These are phyloP conservation scores for Parazoanthus swiftii DNA, from an alignment of 92 coral and sea anemone species.

Conservation along the genomic window DNA sequence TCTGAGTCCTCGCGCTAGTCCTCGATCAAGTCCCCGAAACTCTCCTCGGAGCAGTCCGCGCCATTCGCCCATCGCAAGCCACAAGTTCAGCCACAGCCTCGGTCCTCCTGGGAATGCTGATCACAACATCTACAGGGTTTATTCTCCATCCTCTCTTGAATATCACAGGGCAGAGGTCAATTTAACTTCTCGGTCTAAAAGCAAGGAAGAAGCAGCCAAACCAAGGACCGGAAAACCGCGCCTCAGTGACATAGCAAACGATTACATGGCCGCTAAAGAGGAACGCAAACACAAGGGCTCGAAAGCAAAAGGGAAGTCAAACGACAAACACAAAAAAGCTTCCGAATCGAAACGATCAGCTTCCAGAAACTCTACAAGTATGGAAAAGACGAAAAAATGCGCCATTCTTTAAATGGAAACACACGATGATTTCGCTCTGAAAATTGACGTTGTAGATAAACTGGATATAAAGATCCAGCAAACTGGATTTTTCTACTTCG, in stretches of 20 bases:
- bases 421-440: not conserved
- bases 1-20: conserved; percentile 25
- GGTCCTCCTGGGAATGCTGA: conserved; percentile 14
- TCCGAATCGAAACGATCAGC: not conserved
- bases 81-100: conserved; percentile 8
- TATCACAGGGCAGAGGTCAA: conserved; percentile 1
- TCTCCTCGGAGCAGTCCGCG: conserved; percentile 31
- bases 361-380: not conserved
- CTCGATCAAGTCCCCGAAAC: conserved; percentile 28
- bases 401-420: conserved; percentile 11
- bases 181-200: conserved; percentile 1
- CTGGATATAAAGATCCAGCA: not conserved
- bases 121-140: not conserved
- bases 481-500: not conserved
- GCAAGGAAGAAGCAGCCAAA: not conserved
- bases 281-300: not conserved
- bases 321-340: not conserved
- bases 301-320: conserved; percentile 12
- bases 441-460: conserved; percentile 6
- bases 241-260: conserved; percentile 4
- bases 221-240: not conserved
- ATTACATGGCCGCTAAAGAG: conserved; percentile 1
- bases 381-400: conserved; percentile 20
- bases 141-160: conserved; percentile 10
- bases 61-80: conserved; percentile 28